A percentile compares a stretch with the other conserved stretches of the same genome.
Evolutionary conservation across 35 echinoderm and acorn worm genomes (phyloP).

Genomic region (Heliocidaris erythrogramma): DNA sequence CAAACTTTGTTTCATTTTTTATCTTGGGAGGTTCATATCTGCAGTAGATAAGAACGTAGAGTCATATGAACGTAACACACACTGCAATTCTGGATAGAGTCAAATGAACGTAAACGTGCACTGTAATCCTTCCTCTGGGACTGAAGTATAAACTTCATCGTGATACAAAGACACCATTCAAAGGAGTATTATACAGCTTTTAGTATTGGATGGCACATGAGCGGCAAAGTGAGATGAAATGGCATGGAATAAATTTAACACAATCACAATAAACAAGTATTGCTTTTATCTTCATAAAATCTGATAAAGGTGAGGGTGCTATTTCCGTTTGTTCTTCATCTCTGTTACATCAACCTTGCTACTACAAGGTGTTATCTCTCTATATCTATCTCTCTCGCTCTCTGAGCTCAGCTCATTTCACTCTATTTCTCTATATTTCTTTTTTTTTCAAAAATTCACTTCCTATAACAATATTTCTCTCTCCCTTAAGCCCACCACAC

Average conservation of each 20-base stretch:
- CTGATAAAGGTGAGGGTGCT: not conserved
- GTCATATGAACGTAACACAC: not conserved
- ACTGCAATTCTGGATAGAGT: no score
- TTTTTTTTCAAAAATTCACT: no score
- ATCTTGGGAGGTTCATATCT: not conserved
- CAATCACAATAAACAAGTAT: not conserved
- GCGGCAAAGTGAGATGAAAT: not conserved
- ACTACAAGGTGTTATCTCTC: not conserved
- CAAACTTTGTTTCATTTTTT: not conserved
- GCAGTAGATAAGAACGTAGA: not conserved
- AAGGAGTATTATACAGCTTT: not conserved
- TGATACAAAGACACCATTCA: not conserved
- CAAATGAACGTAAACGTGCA: not conserved
- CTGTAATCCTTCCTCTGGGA: not conserved
- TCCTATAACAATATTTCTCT: no score
- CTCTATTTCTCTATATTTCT: no score
- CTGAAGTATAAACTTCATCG: not conserved
- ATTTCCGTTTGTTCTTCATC: not conserved
- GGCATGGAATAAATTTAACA: not conserved
- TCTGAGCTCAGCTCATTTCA: not conserved
- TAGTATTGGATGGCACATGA: not conserved
- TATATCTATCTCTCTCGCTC: not conserved
- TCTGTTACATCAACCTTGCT: not conserved
- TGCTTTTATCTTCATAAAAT: not conserved
- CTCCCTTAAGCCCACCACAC: no score